Base-by-base conservation (phyloP, 2,888 invertebrate genomes). In the Agriopis leucophaearia region DNA sequence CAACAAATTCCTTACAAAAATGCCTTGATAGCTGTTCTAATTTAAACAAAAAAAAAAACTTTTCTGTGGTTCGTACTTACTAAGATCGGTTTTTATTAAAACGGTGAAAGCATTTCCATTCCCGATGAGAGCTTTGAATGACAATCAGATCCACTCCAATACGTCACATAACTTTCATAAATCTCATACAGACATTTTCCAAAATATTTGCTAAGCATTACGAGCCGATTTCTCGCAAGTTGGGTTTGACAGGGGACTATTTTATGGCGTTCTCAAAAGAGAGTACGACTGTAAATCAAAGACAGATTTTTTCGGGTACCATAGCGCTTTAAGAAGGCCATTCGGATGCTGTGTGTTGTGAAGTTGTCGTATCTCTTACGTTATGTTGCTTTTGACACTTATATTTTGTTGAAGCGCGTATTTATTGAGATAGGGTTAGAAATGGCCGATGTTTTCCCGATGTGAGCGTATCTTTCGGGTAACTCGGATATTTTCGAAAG, bases 161-260 rank as follows among this genome's bases (percentile, higher is more conserved):
- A 66, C 59, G 59, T 67, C 70, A 67, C 69, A 74, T 71, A 70
- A 69, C 68, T 74, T 69, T 71, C 72, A 66, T 71, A 72, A 73
- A 75, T 75, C 71, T 70, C 67, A 70, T 70, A 75, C 69, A 70
- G 70, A 67, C 45, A 51, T 61, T 66, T 51, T 66, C 71, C 74
- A 79, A 87, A 87, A 88, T 88, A 87, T 90, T 89, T 89, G 87
- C 86, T 79, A 84, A 86, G 85, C 85, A 85, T 87, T 84, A 85
- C 86, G 81, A 84, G 85, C 85, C 88, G 86, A 88, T 88, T 84
- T 81, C 75, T 73, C 80, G 79, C 78, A 71, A 80, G 74, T 82
- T 88, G 92, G 74, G 78, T 78, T 76, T 89, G 92, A 91, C 92
- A 88, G 82, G 86, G 90, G 91, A 78, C 87, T 89, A 83, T 82